Base-by-base conservation (phyloP, 2,797 vertebrate genomes). In the Acanthurus lineatus region DNA sequence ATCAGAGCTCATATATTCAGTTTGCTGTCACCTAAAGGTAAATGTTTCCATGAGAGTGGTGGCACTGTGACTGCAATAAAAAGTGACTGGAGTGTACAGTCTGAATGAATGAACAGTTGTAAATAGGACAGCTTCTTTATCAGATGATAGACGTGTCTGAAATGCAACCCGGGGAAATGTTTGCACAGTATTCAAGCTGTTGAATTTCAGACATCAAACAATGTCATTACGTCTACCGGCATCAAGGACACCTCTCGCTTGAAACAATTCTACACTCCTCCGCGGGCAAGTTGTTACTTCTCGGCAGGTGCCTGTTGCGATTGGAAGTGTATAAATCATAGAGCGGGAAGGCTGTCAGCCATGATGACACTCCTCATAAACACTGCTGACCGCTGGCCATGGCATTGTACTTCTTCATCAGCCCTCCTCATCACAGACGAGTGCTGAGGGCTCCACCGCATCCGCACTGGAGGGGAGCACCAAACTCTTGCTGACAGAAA, bases 361-460 rank as follows among this genome's bases (percentile, higher is more conserved):
- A 45, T 73, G 81, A 91, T 91, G 92, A 91, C 91, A 90, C 83
- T 89, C 84, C 86, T 93, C 91, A 93, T 94, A 94, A 95, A 95
- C 93, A 90, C 88, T 79, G 81, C 89, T 93, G 93, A 93, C 92
- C 91, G 80, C 85, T 86, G 85, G 90, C 86, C 92, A 83, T 83
- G 78, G 84, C 87, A 81, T 82, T 86, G 86, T 85, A 91, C 90
- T 92, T 92, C 93, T 91, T 91, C 90, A 93, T 92, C 86, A 89
- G 79, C 81, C 63, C 73, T 77, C 62, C 49, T 79, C 84, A 88
- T 87, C 83, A 69, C 68, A 81, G 86, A 84, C 76, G 69, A 89
- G 83, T 44, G 86, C 83, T 84, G 77, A 81, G 79, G 86, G 88
- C 89, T 0, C 53, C 65, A 3, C 70, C 68, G 16, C 77, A 73